Base-by-base conservation (phyloP, 2,797 vertebrate genomes). In the Epinephelus awoara region DNA sequence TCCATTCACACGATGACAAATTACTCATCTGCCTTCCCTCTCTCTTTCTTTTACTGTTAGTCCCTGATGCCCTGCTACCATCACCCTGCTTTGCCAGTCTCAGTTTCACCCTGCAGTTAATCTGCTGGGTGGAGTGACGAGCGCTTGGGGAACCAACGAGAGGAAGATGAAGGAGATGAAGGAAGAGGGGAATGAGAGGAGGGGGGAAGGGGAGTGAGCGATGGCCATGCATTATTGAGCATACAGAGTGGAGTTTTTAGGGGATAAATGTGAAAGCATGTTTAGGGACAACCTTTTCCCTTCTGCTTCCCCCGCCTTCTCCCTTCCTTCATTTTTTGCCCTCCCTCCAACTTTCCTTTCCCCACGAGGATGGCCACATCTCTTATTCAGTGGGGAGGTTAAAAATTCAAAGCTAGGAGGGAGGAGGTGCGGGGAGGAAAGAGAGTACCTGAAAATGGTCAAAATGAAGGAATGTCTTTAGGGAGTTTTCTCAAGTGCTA, bases 321-420 rank as follows among this genome's bases (percentile, higher is more conserved):
- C 67, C 75, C 55, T 86, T 38, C 79, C 64, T 85, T 88, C 87
- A 87, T 83, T 92, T 81, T 85, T 75, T 87, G 85, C 86, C 83
- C 86, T 85, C 81, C 84, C 88, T 84, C 82, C 81, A 86, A 88
- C 89, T 88, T 75, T 72, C 56, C 75, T 83, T 92, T 79, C 85
- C 91, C 84, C 87, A 90, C 8, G 89, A 92, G 91, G 82, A 79
- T 34, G 59, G 71, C 80, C 85, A 85, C 92, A 96, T 96, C 81
- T 95, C 95, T 96, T 94, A 96, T 96, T 95, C 91, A 95, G 92
- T 81, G 67, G 87, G 92, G 91, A 91, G 90, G 90, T 96, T 94
- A 96, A 96, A 96, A 94, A 96, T 96, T 94, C 89, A 96, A 92
- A 91, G 84, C 87, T 66, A 79, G 57, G 56, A 80, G 64, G 59